Evolutionary conservation across 2,797 vertebrate genomes (phyloP), one percentile per base, ranked within the genome.

Genomic region (Cossypha polioptera): DNA sequence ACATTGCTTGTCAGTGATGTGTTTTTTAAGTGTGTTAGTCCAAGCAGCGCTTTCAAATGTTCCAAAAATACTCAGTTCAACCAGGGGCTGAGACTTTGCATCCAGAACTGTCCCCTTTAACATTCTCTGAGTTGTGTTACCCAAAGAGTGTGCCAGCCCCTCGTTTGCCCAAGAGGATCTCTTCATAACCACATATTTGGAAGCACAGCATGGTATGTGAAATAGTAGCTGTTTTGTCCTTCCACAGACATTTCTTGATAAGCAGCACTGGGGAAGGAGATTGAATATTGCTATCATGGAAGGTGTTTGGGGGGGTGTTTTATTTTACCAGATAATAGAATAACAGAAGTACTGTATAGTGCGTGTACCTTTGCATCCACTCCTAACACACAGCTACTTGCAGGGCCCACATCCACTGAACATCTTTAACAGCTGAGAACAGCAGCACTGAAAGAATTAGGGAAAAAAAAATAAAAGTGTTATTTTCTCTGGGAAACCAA

Each of bases 161-260:
- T 76, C 0, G 0, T 24, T 20, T 2, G 1, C 63, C 77, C 7
- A 47, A 31, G 6, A 33, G 15, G 15, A 18, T 7, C 4, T 58
- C 48, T 54, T 29, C 54, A 28, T 15, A 67, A 61, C 4, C 12
- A 28, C 2, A 9, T 16, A 43, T 29, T 29, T 11, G 28, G 35
- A 63, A 73, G 10, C 20, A 31, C 0, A 5, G 13, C 15, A 63
- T 6, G 8, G 5, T 31, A 7, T 29, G 20, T 65, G 17, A 65
- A 86, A 67, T 11, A 54, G 24, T 7, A 45, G 14, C 10, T 51
- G 8, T 33, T 74, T 76, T 38, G 10, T 57, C 7, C 24, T 59
- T 85, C 42, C 31, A 58, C 21, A 71, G 45, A 42, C 5, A 29
- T 38, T 79, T 75, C 59, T 26, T 42, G 13, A 57, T 68, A 86